Conservation (phyloP, 1,140 invertebrate species). For the Solenopsis invicta region DNA sequence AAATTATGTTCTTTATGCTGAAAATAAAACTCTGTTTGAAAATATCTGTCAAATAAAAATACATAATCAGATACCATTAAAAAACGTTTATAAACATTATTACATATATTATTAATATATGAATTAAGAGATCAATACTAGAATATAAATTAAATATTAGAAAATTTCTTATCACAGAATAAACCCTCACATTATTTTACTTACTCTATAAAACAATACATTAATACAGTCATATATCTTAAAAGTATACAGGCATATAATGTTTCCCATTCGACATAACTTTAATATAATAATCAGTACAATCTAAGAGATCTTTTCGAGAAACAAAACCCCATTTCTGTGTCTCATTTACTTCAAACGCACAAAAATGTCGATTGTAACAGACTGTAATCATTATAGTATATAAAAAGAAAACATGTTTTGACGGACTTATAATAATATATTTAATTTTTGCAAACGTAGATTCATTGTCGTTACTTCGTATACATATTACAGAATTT, state of each 20-base stretch:
- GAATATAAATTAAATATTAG: too few species aligned
- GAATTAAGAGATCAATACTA: too few species aligned
- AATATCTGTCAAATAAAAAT: too few species aligned
- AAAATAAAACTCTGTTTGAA: too few species aligned
- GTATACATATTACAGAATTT: constrained; percentile 7
- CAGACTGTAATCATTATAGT: neutral
- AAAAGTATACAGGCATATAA: neutral
- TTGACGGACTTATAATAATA: neutral
- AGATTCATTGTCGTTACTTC: neutral
- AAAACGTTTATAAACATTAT: too few species aligned
- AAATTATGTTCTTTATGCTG: too few species aligned
- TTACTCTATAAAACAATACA: neutral
- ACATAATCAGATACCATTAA: too few species aligned
- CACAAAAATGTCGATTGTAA: neutral
- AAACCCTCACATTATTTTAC: neutral
- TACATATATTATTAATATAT: too few species aligned
- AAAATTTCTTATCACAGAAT: too few species aligned
- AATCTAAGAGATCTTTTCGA: neutral
- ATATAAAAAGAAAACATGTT: neutral
- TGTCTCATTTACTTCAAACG: neutral
- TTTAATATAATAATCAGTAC: neutral
- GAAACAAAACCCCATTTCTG: neutral
- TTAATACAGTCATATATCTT: neutral
- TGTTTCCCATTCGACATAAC: neutral
- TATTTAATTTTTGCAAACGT: neutral